These are phyloP conservation scores for Augochlora pura DNA, from an alignment of 1,140 invertebrate genomes.

Conservation along the genomic window DNA sequence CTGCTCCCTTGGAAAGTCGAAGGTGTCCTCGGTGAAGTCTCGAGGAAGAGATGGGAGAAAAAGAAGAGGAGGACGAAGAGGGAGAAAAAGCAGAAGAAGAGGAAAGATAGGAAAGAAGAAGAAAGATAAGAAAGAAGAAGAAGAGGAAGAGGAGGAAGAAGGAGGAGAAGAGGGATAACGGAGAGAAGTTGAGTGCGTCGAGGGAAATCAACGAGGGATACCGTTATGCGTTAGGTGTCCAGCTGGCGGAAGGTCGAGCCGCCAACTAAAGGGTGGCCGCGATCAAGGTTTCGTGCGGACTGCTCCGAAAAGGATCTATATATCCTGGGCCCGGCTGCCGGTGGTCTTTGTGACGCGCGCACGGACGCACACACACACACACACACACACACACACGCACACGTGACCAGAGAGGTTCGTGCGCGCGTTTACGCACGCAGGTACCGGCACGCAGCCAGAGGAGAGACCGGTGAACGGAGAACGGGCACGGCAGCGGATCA, in stretches of 20 bases:
- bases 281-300: slow-evolving; percentile 55
- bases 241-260: slow-evolving; percentile 57
- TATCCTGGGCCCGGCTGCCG: slow-evolving; percentile 18
- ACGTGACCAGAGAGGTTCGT: too few species aligned
- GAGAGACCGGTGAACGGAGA: slow-evolving; percentile 39
- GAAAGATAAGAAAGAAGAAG: slow-evolving; percentile 1
- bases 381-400: not conserved
- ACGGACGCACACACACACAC: not conserved
- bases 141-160: too few species aligned
- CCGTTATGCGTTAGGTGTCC: slow-evolving; percentile 56
- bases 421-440: not conserved
- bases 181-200: not conserved
- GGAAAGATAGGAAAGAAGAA: slow-evolving; percentile 1
- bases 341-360: not conserved
- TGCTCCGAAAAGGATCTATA: slow-evolving; percentile 31
- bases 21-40: too few species aligned
- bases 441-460: not conserved
- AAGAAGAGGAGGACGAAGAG: too few species aligned
- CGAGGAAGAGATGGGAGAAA: too few species aligned
- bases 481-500: slow-evolving; percentile 63
- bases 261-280: slow-evolving; percentile 58
- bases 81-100: too few species aligned
- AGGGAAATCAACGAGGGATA: slow-evolving; percentile 47
- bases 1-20: too few species aligned
- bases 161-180: slow-evolving; percentile 8